Conservation (phyloP, 1,140 invertebrate species). For the Sitodiplosis mosellana region DNA sequence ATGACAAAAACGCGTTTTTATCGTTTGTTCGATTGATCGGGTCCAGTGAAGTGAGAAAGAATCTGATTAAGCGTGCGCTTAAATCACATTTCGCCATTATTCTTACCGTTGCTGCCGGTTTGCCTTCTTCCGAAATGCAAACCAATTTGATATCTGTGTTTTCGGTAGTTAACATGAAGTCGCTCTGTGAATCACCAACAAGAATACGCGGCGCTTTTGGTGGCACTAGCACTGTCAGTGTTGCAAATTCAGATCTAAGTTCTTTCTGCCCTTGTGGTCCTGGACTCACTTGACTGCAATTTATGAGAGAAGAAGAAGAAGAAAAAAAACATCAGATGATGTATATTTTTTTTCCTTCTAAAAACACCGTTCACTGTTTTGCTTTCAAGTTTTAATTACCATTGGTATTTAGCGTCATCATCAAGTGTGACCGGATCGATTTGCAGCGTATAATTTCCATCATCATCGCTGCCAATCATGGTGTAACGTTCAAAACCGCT, state of each 20-base stretch:
- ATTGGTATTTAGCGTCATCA: slow-evolving; percentile 59
- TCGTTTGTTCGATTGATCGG: not conserved
- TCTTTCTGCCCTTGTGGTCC: slow-evolving; percentile 39
- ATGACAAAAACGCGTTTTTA: not conserved
- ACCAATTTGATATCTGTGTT: slow-evolving; percentile 56
- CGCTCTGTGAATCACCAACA: slow-evolving; percentile 31
- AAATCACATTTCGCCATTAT: too few relatives aligned
- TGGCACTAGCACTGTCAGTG: slow-evolving; percentile 51
- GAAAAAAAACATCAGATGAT: too few relatives aligned
- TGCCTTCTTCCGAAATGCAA: slow-evolving; percentile 55
- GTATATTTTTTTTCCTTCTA: too few relatives aligned
- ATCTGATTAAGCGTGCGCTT: too few relatives aligned
- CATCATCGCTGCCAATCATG: slow-evolving; percentile 65
- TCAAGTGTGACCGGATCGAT: slow-evolving; percentile 54
- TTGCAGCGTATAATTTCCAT: slow-evolving; percentile 56
- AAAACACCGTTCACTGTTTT: too few relatives aligned
- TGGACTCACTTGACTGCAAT: slow-evolving; percentile 31
- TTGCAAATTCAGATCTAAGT: slow-evolving; percentile 47
- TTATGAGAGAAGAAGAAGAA: too few relatives aligned
- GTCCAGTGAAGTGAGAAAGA: not conserved
- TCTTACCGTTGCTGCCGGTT: slow-evolving; percentile 59
- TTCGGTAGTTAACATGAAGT: slow-evolving; percentile 46
- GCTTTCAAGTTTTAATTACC: slow-evolving; percentile 27
- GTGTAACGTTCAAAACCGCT: slow-evolving; percentile 59
- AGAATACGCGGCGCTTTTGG: slow-evolving; percentile 55